A percentile compares a stretch with the other conserved stretches of the same genome.
These are phyloP conservation scores for Anoplolepis gracilipes DNA, from an alignment of 1,140 invertebrate species.

Conservation along the genomic window DNA sequence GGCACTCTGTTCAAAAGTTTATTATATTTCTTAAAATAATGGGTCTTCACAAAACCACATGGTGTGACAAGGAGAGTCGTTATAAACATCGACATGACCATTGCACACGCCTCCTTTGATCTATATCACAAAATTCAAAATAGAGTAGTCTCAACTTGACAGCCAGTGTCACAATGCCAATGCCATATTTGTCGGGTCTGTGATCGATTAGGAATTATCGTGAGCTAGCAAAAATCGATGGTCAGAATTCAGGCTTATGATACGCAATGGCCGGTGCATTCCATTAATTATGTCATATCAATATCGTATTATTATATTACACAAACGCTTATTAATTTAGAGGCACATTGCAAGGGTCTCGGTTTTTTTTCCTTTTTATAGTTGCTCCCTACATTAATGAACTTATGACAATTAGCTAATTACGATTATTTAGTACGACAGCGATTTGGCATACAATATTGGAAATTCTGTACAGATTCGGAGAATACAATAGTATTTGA, in stretches of 20 bases:
- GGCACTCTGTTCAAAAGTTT: constrained; percentile 83
- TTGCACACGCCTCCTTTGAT: constrained; percentile 77
- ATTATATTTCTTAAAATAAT: constrained; percentile 70
- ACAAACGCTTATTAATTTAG: constrained; percentile 85
- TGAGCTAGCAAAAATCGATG: constrained; percentile 75
- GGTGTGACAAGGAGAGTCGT: constrained; percentile 75
- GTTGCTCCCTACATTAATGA: constrained; percentile 81
- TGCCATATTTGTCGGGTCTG: constrained; percentile 74
- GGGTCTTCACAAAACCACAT: constrained; percentile 68
- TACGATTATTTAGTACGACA: constrained; percentile 77
- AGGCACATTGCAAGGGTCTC: constrained; percentile 85
- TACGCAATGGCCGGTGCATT: constrained; percentile 74
- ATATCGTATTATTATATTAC: constrained; percentile 81
- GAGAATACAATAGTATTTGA: constrained; percentile 69
- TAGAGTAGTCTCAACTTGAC: constrained; percentile 79
- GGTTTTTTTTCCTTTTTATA: constrained; percentile 79
- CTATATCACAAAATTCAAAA: constrained; percentile 82
- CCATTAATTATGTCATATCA: constrained; percentile 74
- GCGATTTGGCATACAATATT: constrained; percentile 78
- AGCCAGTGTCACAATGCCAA: constrained; percentile 77
- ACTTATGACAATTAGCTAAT: constrained; percentile 78
- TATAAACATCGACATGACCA: constrained; percentile 76
- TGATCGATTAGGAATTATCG: constrained; percentile 77
- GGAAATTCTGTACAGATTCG: constrained; percentile 75
- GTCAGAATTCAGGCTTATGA: constrained; percentile 79